Percentiles rank a stretch among this genome's conserved stretches.
Conservation (phyloP, 1,140 invertebrate species). For the Pentalonia nigronervosa region DNA sequence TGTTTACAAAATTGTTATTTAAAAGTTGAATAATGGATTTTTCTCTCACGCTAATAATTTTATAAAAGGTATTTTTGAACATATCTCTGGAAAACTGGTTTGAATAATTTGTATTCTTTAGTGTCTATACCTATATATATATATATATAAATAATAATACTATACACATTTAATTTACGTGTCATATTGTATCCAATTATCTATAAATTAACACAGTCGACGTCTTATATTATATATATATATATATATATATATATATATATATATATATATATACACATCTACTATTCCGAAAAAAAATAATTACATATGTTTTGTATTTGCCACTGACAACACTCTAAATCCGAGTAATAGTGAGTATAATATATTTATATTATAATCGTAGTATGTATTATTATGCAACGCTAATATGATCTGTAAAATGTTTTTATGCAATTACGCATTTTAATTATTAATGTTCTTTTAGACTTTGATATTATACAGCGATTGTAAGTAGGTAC, state of each 20-base stretch:
- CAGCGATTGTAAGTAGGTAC: not conserved
- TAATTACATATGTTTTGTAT: not conserved
- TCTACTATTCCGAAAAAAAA: not conserved
- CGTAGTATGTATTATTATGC: not conserved
- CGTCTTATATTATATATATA: not conserved
- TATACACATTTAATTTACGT: not conserved
- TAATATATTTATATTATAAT: not conserved
- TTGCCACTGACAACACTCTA: not conserved
- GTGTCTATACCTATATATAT: not conserved
- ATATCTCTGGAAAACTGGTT: conserved; percentile 26
- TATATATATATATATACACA: too few species aligned
- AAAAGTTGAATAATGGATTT: not conserved
- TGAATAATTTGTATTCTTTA: not conserved
- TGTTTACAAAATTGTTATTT: not conserved
- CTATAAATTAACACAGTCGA: not conserved
- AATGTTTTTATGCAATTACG: not conserved
- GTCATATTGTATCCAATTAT: not conserved
- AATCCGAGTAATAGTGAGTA: not conserved
- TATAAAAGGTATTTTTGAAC: not conserved
- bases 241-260: too few species aligned
- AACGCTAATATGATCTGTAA: not conserved
- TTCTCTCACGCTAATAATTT: not conserved
- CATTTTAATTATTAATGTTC: not conserved
- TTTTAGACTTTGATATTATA: not conserved
- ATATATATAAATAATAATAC: not conserved